Evolutionary conservation across 2,888 invertebrate species (phyloP), one percentile per base, ranked within the genome.

Genomic region (Cerceris ruficornis): DNA sequence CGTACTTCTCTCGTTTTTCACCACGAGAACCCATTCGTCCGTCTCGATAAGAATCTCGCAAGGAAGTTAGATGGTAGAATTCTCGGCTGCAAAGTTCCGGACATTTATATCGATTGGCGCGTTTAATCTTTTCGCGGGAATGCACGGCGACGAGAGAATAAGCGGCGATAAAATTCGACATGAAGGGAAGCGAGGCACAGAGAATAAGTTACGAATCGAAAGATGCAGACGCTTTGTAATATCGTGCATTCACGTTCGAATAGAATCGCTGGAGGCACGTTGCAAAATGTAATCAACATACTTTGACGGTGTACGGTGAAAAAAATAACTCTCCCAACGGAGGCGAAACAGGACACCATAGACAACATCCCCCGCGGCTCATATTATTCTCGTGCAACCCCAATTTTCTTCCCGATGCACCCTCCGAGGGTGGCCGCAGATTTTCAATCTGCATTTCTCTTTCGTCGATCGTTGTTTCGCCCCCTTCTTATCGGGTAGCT

Each of bases 391-490:
- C 84, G 78, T 70, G 80, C 84, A 73, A 80, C 82, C 84, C 84
- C 80, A 84, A 84, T 84, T 84, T 84, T 84, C 84, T 84, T 84
- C 59, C 73, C 69, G 80, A 82, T 84, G 84, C 84, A 82, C 82
- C 84, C 84, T 79, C 70, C 72, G 69, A 77, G 76, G 82, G 69
- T 65, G 82, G 78, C 78, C 84, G 62, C 84, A 78, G 84, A 82
- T 84, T 84, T 82, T 84, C 84, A 84, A 84, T 84, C 84, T 82
- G 82, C 84, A 82, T 84, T 86, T 86, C 86, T 82, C 85, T 78
- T 75, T 71, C 72, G 62, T 77, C 74, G 61, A 69, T 75, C 59
- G 58, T 58, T 15, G 15, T 14, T 42, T 13, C 13, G 49, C 62
- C 60, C 15, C 17, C 49, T 11, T n/a, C 52, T 46, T n/a, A 46